Evolutionary conservation across 1,140 invertebrate genomes (phyloP), one percentile per base, ranked within the genome.

Genomic region (Lordiphosa stackelbergi): DNA sequence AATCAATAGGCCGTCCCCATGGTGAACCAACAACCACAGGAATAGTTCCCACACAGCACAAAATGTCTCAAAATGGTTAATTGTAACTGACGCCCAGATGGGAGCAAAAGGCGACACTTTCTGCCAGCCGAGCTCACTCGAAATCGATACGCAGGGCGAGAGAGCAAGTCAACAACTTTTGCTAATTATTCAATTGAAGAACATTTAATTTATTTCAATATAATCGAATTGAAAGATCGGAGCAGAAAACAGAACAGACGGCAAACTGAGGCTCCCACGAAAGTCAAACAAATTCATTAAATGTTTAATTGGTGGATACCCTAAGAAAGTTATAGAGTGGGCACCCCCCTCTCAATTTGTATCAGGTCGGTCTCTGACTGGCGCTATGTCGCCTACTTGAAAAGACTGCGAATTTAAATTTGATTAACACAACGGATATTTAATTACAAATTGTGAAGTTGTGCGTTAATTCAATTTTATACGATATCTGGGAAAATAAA

Each of bases 121-220:
- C 41, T 41, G 9, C 28, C 60, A 13, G 6, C 19, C 0, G 9
- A 11, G n/a, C 42, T 59, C 38, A 73, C 70, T 69, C 42, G 71
- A 73, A 62, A 61, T 58, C 53, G 66, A 69, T 69, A 64, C 53
- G 53, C 42, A 11, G 24, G 42, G 34, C 28, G 34, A 4, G 24
- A 43, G 19, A 43, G 41, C 10, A 13, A 43, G 16, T 22, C 38
- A 59, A 37, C 64, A 34, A 61, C 47, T 73, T 62, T 63, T 54
- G 69, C n/a, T n/a, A n/a, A n/a, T n/a, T n/a, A 83, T 83, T 83
- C 77, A 83, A 83, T 83, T 83, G 78, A 83, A 77, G 78, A 81
- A 83, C 77, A 55, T 83, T 83, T 83, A 77, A 83, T 83, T 83
- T 83, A 83, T 83, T 83, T 83, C 77, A 83, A 83, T 83, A 83